Evolutionary conservation across 2,888 invertebrate genomes (phyloP).

Genomic region (Eupithecia insigniata): DNA sequence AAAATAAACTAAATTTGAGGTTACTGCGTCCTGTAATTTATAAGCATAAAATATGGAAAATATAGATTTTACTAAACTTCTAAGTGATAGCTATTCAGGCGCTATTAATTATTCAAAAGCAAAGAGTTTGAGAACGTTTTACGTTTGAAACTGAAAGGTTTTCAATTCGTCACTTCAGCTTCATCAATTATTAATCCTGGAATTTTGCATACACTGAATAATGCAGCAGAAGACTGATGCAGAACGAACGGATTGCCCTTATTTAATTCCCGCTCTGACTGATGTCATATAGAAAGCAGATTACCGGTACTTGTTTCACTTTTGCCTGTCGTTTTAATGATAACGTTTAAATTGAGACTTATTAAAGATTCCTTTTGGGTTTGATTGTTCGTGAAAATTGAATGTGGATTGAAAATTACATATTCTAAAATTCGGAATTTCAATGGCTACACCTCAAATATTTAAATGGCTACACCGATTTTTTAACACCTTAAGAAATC

Average conservation of each 20-base stretch:
- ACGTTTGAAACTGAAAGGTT: conserved; percentile 66
- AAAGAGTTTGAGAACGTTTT: conserved; percentile 61
- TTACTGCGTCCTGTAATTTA: not conserved
- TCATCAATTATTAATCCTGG: conserved; percentile 75
- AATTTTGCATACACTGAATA: conserved; percentile 77
- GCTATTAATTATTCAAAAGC: conserved; percentile 51
- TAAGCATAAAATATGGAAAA: not conserved
- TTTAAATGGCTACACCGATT: too few relatives aligned
- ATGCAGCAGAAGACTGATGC: conserved; percentile 69
- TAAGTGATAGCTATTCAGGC: conserved; percentile 25
- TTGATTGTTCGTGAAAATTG: not conserved
- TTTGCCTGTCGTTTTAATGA: not conserved
- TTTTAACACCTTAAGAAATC: not conserved
- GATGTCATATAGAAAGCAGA: not conserved
- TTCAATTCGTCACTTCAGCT: conserved; percentile 65
- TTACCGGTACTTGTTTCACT: not conserved
- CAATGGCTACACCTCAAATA: not conserved
- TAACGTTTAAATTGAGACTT: not conserved
- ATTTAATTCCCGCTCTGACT: conserved; percentile 68
- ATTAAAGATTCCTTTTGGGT: not conserved
- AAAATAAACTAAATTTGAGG: not conserved
- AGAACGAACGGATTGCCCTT: conserved; percentile 71
- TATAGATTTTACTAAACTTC: not conserved
- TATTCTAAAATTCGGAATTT: too few relatives aligned
- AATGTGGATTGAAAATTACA: too few relatives aligned